These are phyloP conservation scores for Leucopsar rothschildi DNA, from an alignment of 2,113 vertebrate genomes.

Conservation along the genomic window DNA sequence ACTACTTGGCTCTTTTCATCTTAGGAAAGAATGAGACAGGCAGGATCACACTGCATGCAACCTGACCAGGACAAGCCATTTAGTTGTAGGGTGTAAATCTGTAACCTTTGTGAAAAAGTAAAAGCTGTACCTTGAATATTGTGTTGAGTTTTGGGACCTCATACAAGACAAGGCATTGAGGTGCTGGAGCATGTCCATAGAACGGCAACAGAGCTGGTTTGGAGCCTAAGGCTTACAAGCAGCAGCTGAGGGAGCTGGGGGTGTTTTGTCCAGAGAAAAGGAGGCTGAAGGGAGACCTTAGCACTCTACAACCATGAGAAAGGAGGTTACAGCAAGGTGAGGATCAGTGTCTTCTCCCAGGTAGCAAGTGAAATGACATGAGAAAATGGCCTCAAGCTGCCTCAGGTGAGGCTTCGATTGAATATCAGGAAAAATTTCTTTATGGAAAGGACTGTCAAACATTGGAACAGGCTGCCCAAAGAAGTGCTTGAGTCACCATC, in stretches of 20 bases:
- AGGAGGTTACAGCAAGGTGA: not conserved
- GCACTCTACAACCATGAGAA: not conserved
- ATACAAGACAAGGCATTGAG: not conserved
- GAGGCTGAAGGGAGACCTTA: not conserved
- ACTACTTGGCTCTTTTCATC: not conserved
- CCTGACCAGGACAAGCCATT: not conserved
- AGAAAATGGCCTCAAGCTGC: not conserved
- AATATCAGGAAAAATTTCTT: not conserved
- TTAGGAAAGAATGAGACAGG: not conserved
- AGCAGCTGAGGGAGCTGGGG: not conserved
- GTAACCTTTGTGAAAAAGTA: not conserved
- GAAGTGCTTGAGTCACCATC: not conserved
- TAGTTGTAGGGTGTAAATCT: not conserved
- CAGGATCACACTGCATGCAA: not conserved
- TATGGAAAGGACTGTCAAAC: not conserved
- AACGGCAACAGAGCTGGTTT: not conserved
- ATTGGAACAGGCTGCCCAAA: not conserved
- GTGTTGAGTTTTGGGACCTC: not conserved
- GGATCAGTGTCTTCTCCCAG: not conserved
- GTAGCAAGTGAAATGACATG: not conserved
- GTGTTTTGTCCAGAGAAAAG: not conserved
- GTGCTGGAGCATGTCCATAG: not conserved
- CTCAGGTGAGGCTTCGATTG: not conserved
- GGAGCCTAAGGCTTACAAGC: not conserved
- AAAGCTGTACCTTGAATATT: not conserved